These are phyloP conservation scores for Drosophila tripunctata DNA, from an alignment of 2,888 invertebrate species.

Conservation along the genomic window DNA sequence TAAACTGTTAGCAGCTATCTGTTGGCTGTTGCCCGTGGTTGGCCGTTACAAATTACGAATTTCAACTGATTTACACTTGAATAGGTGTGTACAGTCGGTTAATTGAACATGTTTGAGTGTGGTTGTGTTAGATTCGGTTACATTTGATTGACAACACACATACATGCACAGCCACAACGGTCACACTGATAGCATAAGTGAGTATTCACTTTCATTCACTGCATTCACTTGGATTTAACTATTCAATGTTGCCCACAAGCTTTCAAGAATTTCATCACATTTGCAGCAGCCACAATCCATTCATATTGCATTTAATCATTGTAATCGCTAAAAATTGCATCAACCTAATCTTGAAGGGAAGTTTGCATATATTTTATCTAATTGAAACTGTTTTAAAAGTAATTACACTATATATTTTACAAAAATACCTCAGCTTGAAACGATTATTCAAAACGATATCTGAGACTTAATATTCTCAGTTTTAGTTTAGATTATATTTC, in stretches of 20 bases:
- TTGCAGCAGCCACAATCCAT: neutral
- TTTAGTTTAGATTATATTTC: too few relatives aligned
- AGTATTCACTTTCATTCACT: slow-evolving; percentile 7
- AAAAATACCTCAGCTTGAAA: neutral
- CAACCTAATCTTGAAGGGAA: neutral
- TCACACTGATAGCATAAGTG: neutral
- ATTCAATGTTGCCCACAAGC: neutral
- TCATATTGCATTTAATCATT: neutral
- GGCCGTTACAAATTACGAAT: too few relatives aligned
- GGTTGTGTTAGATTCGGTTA: slow-evolving; percentile 21
- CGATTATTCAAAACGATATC: neutral
- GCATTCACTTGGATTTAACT: neutral
- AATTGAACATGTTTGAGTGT: slow-evolving; percentile 21
- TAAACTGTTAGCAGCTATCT: neutral
- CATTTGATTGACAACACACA: slow-evolving; percentile 13
- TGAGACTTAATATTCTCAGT: too few relatives aligned
- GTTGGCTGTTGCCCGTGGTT: slow-evolving; percentile 1
- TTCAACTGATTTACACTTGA: slow-evolving; percentile 16
- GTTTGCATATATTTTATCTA: too few relatives aligned
- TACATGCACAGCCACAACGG: neutral
- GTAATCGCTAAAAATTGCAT: neutral
- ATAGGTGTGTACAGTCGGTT: slow-evolving; percentile 7
- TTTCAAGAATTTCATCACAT: neutral
- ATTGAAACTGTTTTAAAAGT: neutral
- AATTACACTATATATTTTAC: neutral